Conservation (phyloP, 2,888 invertebrate species). For the Steromphala cineraria region DNA sequence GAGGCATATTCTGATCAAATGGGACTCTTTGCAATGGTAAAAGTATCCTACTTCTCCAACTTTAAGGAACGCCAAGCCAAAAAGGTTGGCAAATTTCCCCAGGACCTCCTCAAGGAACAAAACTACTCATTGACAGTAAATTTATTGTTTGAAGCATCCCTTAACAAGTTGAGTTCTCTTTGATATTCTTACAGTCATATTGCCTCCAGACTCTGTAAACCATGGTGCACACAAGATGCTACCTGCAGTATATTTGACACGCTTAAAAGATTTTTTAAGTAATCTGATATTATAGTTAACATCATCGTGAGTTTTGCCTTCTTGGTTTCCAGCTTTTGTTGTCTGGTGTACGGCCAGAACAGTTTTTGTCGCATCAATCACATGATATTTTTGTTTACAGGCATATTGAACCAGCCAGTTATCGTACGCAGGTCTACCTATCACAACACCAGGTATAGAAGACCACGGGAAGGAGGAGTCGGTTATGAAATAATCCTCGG, state of each 20-base stretch:
- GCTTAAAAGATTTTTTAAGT: conserved; percentile 44
- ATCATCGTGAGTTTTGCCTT: conserved; percentile 52
- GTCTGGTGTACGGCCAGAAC: conserved; percentile 65
- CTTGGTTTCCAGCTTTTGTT: conserved; percentile 56
- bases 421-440: conserved; percentile 65
- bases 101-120: too few species aligned
- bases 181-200: too few species aligned
- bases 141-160: too few species aligned
- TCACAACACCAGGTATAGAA: conserved; percentile 62
- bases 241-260: conserved; percentile 52
- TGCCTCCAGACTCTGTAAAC: background rate
- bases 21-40: too few species aligned
- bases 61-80: too few species aligned
- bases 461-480: conserved; percentile 61
- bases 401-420: conserved; percentile 64
- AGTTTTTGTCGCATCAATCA: conserved; percentile 60
- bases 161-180: too few species aligned
- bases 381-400: conserved; percentile 44
- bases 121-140: too few species aligned
- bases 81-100: too few species aligned
- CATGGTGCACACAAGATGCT: conserved; percentile 49
- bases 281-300: conserved; percentile 56
- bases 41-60: too few species aligned
- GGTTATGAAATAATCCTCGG: conserved; percentile 66
- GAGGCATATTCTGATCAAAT: too few species aligned